Evolutionary conservation across 2,113 vertebrate species (phyloP).

Genomic region (Peromyscus californicus): DNA sequence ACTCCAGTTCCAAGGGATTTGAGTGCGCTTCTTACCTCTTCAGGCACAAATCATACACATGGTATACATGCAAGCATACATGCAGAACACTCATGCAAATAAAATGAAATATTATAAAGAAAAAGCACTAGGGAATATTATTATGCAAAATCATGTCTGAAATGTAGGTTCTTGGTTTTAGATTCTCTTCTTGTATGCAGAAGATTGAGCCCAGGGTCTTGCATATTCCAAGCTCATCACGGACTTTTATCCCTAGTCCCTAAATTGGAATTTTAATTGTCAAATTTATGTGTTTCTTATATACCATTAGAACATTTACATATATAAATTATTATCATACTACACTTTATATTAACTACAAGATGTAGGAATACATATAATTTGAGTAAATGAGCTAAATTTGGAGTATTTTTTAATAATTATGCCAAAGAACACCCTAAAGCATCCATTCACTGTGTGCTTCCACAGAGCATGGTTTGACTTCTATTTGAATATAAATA

Average conservation of each 20-base stretch:
- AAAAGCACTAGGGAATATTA: neutral
- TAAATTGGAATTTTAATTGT: constrained; percentile 36
- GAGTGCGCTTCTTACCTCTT: neutral
- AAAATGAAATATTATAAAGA: neutral
- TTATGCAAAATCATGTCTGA: neutral
- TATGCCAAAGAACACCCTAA: constrained; percentile 47
- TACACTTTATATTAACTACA: constrained; percentile 34
- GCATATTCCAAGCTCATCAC: neutral
- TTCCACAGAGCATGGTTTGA: neutral
- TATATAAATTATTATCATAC: constrained; percentile 70
- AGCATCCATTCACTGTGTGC: constrained; percentile 61
- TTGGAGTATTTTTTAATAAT: constrained; percentile 66
- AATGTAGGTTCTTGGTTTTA: neutral
- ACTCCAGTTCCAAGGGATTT: neutral
- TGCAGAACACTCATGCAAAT: neutral
- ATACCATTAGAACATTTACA: constrained; percentile 30
- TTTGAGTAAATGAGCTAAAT: constrained; percentile 54
- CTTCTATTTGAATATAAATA: constrained; percentile 64
- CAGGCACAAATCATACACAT: neutral
- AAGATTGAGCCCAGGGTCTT: neutral
- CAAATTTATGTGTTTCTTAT: constrained; percentile 30
- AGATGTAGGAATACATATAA: constrained; percentile 39
- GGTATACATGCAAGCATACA: neutral
- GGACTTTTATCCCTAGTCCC: neutral
- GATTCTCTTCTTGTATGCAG: neutral